A percentile compares a stretch with the other conserved stretches of the same genome.
These are phyloP conservation scores for Corbicula japonica DNA, from an alignment of 2,888 invertebrate species.

Conservation along the genomic window DNA sequence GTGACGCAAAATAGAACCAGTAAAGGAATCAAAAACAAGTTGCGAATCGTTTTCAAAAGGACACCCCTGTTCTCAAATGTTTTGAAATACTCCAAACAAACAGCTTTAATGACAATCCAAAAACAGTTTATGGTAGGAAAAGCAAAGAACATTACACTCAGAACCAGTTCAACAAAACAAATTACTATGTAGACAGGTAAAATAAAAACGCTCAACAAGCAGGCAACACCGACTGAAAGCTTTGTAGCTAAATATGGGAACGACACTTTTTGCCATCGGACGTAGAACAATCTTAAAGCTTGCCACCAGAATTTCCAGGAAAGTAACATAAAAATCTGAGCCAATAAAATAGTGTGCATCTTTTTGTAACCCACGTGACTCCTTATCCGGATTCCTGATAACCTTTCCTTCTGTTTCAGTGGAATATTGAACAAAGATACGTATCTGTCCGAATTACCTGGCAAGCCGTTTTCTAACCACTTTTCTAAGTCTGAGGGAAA, in stretches of 20 bases:
- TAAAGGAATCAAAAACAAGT: conserved; percentile 12
- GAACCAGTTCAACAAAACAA: conserved; percentile 29
- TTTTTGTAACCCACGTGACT: conserved; percentile 38
- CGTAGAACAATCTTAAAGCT: conserved; percentile 13
- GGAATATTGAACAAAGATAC: conserved; percentile 6
- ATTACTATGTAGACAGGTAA: conserved; percentile 31
- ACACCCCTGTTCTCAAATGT: background rate
- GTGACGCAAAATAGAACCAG: conserved; percentile 13
- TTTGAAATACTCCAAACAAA: background rate
- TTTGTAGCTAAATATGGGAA: background rate
- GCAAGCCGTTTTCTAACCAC: conserved; percentile 26
- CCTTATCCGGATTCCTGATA: conserved; percentile 9
- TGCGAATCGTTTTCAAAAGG: background rate
- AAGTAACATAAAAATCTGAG: conserved; percentile 48
- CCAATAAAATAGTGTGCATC: conserved; percentile 29
- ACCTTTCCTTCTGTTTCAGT: background rate
- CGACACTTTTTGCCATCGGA: conserved; percentile 8
- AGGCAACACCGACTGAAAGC: background rate
- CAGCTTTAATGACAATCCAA: conserved; percentile 42
- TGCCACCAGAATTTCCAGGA: conserved; percentile 43
- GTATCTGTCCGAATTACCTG: background rate
- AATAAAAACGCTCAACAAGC: background rate
- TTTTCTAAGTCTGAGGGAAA: conserved; percentile 38
- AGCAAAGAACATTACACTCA: conserved; percentile 26
- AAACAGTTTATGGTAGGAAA: conserved; percentile 48